Conservation (phyloP, 2,797 vertebrate species). For the Sebastes cheni region DNA sequence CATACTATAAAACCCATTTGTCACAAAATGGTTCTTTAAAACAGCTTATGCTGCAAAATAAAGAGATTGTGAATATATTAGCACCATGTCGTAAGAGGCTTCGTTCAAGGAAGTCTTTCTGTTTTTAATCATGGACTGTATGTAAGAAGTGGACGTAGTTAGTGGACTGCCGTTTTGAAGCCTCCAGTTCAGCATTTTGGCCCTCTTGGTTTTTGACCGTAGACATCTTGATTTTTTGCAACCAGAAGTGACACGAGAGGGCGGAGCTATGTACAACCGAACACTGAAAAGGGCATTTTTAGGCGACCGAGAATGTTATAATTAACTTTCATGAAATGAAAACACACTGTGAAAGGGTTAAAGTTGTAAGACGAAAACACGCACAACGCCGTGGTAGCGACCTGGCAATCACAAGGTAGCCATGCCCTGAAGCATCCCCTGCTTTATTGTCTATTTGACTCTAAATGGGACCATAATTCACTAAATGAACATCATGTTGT, state of each 20-base stretch:
- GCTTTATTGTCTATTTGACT: neutral
- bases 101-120: neutral
- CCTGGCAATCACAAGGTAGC: neutral
- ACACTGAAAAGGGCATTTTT: too few species aligned
- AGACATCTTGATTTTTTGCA: neutral
- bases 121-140: neutral
- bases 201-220: neutral
- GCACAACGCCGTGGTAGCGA: neutral
- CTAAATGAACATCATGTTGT: neutral
- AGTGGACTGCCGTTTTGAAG: neutral
- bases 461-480: neutral
- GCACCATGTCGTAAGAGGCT: neutral
- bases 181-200: rapidly evolving
- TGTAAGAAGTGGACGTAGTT: neutral
- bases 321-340: neutral
- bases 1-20: constrained; percentile 3
- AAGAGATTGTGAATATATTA: neutral
- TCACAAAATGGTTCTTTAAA: constrained; percentile 33
- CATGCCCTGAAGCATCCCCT: rapidly evolving
- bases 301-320: neutral
- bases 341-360: neutral
- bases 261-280: neutral
- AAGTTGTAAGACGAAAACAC: neutral
- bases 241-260: neutral
- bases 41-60: constrained; percentile 23